Evolutionary conservation across 2,888 invertebrate genomes (phyloP).

Genomic region (Chrysomela aeneicollis): DNA sequence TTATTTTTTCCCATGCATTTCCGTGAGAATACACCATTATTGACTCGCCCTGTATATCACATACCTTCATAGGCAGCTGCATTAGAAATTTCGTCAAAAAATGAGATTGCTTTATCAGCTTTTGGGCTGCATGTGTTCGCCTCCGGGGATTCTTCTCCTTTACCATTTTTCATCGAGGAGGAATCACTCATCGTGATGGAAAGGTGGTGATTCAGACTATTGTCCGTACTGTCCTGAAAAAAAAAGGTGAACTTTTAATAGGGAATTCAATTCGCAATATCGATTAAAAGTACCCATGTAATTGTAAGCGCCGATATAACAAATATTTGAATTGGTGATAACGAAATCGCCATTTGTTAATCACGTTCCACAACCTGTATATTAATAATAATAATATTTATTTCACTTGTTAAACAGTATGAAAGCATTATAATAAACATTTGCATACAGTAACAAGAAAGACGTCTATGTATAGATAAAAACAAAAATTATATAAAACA

Average conservation of each 20-base stretch:
- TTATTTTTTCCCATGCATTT: too few species aligned
- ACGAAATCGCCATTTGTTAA: not conserved
- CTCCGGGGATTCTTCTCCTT: conserved; percentile 45
- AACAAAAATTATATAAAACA: too few species aligned
- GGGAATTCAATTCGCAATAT: not conserved
- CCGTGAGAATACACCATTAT: too few species aligned
- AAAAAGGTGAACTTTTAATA: not conserved
- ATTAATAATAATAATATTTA: too few species aligned
- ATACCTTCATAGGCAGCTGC: conserved; percentile 40
- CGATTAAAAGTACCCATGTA: not conserved
- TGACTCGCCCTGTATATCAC: too few species aligned
- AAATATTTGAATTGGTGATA: not conserved
- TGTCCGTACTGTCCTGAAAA: conserved; percentile 46
- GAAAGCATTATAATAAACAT: too few species aligned
- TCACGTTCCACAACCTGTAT: not conserved
- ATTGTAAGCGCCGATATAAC: not conserved
- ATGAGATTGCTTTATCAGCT: conserved; percentile 39
- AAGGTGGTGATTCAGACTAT: conserved; percentile 44
- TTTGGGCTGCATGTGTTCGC: conserved; percentile 31
- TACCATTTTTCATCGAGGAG: conserved; percentile 45
- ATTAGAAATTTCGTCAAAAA: conserved; percentile 48
- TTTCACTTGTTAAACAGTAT: too few species aligned
- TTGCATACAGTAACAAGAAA: too few species aligned
- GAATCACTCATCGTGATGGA: conserved; percentile 43
- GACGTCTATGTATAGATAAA: too few species aligned